Percentiles rank a stretch among this genome's conserved stretches.
phyloP scores from a whole-genome alignment of 1,140 invertebrate genomes.

The Pogonus chalceus region DNA sequence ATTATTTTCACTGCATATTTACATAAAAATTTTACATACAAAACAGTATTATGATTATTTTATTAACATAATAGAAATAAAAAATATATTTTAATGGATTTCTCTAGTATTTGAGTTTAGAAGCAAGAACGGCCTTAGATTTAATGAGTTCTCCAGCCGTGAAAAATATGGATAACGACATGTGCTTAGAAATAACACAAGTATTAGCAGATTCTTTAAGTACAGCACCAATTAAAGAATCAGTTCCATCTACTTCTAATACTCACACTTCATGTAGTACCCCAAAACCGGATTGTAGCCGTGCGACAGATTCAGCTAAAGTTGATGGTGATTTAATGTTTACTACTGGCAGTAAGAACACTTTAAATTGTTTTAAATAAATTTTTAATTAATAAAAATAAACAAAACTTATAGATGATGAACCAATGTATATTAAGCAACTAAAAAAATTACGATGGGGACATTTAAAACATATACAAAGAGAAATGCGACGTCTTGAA shows the following conservation, averaged over 20 bases:
- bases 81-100: no score
- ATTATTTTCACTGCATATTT: no score
- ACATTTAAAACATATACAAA: constrained; percentile 37
- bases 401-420: constrained; percentile 6
- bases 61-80: no score
- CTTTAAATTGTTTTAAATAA: background rate
- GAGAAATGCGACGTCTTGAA: constrained; percentile 32
- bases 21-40: no score
- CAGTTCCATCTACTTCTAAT: background rate
- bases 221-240: background rate
- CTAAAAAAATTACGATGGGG: constrained; percentile 34
- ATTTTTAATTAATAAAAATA: no score
- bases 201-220: constrained; percentile 22
- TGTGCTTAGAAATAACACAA: constrained; percentile 23
- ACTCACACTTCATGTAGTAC: background rate
- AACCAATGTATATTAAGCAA: constrained; percentile 26
- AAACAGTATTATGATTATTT: no score
- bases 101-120: background rate
- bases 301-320: background rate
- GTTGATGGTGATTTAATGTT: background rate
- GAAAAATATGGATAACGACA: constrained; percentile 16
- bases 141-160: background rate
- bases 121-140: background rate
- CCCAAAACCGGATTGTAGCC: background rate
- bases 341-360: background rate